Conservation (phyloP, 2,113 vertebrate genomes). For the Trematocara stigmaticum region DNA sequence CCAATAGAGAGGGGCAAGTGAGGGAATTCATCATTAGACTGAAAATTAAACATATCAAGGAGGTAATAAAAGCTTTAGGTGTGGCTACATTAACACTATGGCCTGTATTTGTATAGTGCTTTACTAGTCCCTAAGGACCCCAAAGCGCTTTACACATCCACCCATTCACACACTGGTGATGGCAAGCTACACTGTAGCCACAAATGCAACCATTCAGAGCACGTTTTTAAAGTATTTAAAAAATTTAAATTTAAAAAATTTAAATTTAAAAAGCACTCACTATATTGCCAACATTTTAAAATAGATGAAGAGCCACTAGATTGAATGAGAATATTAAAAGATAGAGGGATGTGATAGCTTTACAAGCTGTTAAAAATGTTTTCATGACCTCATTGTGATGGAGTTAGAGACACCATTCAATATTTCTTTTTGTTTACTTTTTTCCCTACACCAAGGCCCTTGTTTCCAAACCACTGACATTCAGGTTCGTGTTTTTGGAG, state of each 20-base stretch:
- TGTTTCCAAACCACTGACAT: neutral
- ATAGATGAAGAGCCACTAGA: neutral
- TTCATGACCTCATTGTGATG: neutral
- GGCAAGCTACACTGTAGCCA: neutral
- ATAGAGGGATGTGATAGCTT: neutral
- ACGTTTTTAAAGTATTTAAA: neutral
- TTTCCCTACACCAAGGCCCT: neutral
- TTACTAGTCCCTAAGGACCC: neutral
- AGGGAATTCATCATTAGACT: neutral
- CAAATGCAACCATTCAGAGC: neutral
- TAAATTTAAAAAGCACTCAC: neutral
- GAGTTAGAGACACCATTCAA: neutral
- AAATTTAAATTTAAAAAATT: too few species aligned
- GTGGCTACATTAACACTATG: accelerated
- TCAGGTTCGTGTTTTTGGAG: accelerated
- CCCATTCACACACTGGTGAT: neutral
- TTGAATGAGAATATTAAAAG: neutral
- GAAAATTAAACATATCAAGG: neutral
- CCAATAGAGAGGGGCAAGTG: neutral
- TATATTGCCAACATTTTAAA: neutral
- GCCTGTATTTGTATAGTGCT: neutral
- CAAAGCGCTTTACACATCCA: neutral
- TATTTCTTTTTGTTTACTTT: neutral
- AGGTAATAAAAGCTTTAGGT: neutral
- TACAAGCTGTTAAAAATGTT: neutral